Conservation (phyloP, 2,797 vertebrate genomes). For the Podarcis lilfordi region DNA sequence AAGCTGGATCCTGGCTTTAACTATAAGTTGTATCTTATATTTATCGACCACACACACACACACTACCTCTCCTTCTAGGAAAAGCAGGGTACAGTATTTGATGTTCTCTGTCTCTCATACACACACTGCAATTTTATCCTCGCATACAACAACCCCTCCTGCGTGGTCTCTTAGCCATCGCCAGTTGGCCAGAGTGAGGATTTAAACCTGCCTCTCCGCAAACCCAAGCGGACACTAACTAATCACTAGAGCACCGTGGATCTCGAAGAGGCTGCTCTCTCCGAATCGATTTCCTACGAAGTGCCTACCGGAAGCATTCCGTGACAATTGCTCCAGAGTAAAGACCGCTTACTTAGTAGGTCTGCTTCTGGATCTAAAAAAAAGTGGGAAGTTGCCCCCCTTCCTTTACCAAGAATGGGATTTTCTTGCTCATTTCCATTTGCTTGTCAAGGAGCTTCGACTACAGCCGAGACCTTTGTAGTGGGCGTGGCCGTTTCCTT, state of each 20-base stretch:
- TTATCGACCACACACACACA: neutral
- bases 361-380: neutral
- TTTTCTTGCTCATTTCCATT: neutral
- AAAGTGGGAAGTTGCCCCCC: too few species aligned
- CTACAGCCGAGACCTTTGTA: neutral
- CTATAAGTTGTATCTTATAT: neutral
- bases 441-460: neutral
- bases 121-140: neutral
- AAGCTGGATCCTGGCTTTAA: neutral
- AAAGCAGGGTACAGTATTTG: neutral
- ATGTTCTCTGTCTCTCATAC: neutral
- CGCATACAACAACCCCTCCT: too few species aligned
- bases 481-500: slow-evolving; percentile 4
- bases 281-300: neutral
- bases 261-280: neutral
- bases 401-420: too few species aligned
- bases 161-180: too few species aligned
- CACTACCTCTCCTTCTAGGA: too few species aligned
- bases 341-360: too few species aligned
- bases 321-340: neutral
- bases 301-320: neutral
- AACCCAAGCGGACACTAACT: neutral
- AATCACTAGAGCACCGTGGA: too few species aligned
- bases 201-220: neutral
- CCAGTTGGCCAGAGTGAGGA: neutral